phyloP scores from a whole-genome alignment of 2,113 vertebrate genomes.

The Cisticola juncidis region DNA sequence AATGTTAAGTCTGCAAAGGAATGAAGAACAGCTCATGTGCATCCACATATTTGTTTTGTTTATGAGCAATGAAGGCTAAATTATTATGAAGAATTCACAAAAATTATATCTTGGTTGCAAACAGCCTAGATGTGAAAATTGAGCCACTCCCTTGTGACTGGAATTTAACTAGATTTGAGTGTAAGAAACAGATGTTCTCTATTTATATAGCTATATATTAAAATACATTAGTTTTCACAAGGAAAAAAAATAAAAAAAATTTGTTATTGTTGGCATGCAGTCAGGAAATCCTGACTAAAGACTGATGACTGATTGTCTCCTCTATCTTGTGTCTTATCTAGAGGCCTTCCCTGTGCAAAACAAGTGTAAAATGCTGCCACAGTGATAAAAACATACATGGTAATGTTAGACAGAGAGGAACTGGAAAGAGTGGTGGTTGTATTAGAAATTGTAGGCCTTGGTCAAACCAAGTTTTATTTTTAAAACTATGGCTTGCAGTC shows the following conservation, averaged over 20 bases:
- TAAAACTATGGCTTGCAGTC: neutral
- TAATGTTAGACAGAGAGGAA: neutral
- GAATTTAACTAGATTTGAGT: neutral
- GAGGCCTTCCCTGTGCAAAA: neutral
- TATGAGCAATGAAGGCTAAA: neutral
- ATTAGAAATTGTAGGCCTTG: neutral
- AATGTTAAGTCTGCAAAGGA: neutral
- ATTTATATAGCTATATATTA: neutral
- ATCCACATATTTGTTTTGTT: neutral
- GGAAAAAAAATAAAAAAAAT: neutral
- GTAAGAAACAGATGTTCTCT: neutral
- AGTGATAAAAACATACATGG: neutral
- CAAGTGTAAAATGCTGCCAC: neutral
- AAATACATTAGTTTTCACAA: neutral
- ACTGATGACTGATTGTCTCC: neutral
- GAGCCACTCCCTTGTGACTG: neutral
- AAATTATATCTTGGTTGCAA: neutral
- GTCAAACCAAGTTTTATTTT: neutral
- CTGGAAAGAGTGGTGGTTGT: neutral
- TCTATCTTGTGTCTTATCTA: neutral
- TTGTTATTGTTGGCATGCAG: neutral
- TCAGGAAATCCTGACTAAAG: constrained; percentile 24
- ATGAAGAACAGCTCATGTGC: neutral
- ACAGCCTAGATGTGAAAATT: neutral
- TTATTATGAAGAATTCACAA: neutral